Conservation (phyloP, 2,113 vertebrate genomes). For the Scopus umbretta region DNA sequence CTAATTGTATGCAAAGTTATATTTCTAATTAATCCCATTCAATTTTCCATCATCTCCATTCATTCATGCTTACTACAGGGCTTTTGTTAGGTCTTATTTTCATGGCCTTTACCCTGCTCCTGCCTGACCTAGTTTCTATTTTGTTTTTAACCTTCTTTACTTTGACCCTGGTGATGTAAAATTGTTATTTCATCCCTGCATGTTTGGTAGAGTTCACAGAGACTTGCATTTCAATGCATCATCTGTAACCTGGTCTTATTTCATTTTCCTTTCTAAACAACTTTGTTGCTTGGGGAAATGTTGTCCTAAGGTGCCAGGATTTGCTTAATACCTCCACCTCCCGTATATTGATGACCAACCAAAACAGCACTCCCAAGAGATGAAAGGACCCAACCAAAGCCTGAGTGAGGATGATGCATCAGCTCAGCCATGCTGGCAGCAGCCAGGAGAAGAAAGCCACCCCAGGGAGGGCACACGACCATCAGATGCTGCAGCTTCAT, state of each 20-base stretch:
- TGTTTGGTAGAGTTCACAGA: not conserved
- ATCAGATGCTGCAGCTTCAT: not conserved
- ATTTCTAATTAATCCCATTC: slow-evolving; percentile 40
- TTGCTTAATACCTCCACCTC: not conserved
- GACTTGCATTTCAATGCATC: not conserved
- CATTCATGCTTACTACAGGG: not conserved
- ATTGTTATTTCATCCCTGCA: not conserved
- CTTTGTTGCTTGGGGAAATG: not conserved
- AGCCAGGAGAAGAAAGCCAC: not conserved
- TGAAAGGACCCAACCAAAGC: not conserved
- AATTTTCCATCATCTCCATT: not conserved
- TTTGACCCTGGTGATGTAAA: not conserved
- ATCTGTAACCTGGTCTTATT: not conserved
- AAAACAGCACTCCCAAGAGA: not conserved
- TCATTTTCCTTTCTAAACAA: not conserved
- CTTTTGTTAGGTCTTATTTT: not conserved
- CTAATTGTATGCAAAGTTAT: slow-evolving; percentile 16
- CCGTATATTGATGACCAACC: not conserved
- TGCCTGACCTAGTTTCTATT: not conserved
- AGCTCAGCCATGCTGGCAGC: not conserved
- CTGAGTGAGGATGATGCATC: not conserved
- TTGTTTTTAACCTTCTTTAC: not conserved
- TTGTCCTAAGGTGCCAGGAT: not conserved
- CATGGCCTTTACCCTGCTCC: not conserved
- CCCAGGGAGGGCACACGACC: fast-evolving